Evolutionary conservation across 2,888 invertebrate species (phyloP).

Genomic region (Trichogramma dendrolimi): DNA sequence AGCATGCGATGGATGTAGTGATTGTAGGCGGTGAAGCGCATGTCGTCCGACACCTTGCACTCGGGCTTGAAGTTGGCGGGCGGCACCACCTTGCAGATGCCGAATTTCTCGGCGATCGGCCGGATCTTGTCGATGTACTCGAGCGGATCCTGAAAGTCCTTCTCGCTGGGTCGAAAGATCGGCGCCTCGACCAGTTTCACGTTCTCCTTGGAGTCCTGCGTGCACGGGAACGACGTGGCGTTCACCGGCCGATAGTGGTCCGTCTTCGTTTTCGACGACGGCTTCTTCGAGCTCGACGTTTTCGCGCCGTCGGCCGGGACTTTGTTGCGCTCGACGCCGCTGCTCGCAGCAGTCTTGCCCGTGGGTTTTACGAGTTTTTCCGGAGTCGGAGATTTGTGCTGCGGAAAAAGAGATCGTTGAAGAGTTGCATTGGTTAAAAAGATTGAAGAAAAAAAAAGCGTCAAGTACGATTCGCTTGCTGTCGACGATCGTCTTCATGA

Average conservation of each 20-base stretch:
- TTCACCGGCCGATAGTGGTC: conserved; percentile 38
- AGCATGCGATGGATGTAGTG: conserved; percentile 87
- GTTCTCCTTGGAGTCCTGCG: conserved; percentile 36
- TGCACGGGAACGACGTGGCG: conserved; percentile 40
- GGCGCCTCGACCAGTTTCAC: conserved; percentile 70
- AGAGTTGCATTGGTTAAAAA: not conserved
- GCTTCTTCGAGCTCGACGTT: conserved; percentile 8
- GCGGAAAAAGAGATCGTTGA: not conserved
- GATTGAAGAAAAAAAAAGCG: conserved; percentile 5
- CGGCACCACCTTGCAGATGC: conserved; percentile 83
- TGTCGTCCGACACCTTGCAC: conserved; percentile 77
- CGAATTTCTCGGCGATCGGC: conserved; percentile 71
- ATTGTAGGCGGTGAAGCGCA: conserved; percentile 81
- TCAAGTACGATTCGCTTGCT: conserved; percentile 16
- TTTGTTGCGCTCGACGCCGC: conserved; percentile 15
- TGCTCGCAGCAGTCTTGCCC: conserved; percentile 19
- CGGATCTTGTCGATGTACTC: conserved; percentile 78
- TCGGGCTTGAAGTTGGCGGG: conserved; percentile 76
- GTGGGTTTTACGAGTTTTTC: conserved; percentile 28
- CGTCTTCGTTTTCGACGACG: conserved; percentile 36
- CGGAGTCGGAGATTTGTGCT: conserved; percentile 10
- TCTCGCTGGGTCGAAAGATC: conserved; percentile 73
- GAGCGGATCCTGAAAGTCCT: conserved; percentile 80
- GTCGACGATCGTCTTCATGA: not conserved
- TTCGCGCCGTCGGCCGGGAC: not conserved